These are phyloP conservation scores for Clarias magur DNA, from an alignment of 2,113 vertebrate species.

Conservation along the genomic window DNA sequence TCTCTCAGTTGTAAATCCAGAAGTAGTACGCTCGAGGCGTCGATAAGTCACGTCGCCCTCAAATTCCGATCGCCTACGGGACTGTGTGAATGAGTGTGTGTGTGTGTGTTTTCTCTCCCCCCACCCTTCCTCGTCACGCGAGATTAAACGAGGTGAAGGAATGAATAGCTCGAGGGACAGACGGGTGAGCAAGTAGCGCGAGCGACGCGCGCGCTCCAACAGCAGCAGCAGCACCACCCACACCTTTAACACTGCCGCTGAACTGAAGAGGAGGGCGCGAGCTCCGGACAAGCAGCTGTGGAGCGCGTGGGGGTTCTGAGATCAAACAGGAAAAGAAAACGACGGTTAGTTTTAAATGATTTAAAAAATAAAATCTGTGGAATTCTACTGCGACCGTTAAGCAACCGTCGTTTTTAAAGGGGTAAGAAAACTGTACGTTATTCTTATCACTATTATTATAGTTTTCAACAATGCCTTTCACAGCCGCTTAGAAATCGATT, in stretches of 20 bases:
- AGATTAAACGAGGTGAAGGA: constrained; percentile 31
- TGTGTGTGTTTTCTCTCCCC: not conserved
- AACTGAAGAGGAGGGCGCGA: constrained; percentile 10
- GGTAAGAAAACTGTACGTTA: not conserved
- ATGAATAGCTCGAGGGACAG: constrained; percentile 39
- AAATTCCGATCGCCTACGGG: constrained; percentile 7
- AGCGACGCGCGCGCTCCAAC: not conserved
- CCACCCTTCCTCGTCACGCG: not conserved
- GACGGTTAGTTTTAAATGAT: not conserved
- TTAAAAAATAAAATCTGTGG: not conserved
- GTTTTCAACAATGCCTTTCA: not conserved
- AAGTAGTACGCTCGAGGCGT: not conserved
- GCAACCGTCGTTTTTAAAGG: not conserved
- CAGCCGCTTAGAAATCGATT: not conserved
- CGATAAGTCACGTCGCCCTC: constrained; percentile 13
- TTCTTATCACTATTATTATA: not conserved
- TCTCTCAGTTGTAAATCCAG: constrained; percentile 20
- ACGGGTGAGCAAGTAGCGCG: not conserved
- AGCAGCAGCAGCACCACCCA: not conserved
- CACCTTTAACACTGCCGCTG: not conserved
- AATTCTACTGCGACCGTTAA: not conserved
- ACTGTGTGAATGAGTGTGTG: not conserved
- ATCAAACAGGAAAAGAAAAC: not conserved
- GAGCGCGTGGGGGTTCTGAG: not conserved
- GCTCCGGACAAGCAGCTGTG: constrained; percentile 5